Base-by-base conservation (phyloP, 2,888 invertebrate species). In the Eristalis pertinax region DNA sequence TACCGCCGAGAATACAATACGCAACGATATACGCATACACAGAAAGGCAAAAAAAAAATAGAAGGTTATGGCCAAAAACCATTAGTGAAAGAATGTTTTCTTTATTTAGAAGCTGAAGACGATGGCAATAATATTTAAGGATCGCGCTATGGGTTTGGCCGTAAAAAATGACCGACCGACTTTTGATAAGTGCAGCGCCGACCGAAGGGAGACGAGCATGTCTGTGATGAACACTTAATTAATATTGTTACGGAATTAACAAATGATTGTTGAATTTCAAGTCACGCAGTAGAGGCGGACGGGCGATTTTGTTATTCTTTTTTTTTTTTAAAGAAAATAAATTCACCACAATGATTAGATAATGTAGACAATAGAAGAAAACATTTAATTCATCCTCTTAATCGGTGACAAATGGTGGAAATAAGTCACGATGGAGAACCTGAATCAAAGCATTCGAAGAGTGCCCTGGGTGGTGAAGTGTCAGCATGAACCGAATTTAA, bases 41-140 rank as follows among this genome's bases (percentile, higher is more conserved):
- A 22, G 11, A 60, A 26, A 19, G 22, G 26, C 11, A 60, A 60
- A 22, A 22, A 69, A 64, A 74, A 65, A 60, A 50, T 7, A 69
- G 68, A 78, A 69, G 77, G 65, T 74, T 82, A 82, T 82, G 41
- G 85, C 82, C 78, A 78, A 86, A 82, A 86, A 70, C 82, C 85
- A 86, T 86, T 86, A 86, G 85, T 67, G 82, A 43, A 78, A 50
- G 72, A 82, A 82, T 81, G 77, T 85, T 50, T 81, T 70, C 75
- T 81, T 85, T 81, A 77, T 86, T 86, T 80, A 76, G 80, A 64
- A 35, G 60, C 58, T 29, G 69, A 78, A 69, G 82, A 74, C 63
- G 32, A 60, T 4, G 60, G 43, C 64, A 60, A 67, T 67, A 79
- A 79, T 70, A 75, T 80, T 79, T 67, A 69, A 73, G 73, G 26